Base-by-base conservation (phyloP, 1,140 invertebrate genomes). In the Eupristina koningsbergeri region DNA sequence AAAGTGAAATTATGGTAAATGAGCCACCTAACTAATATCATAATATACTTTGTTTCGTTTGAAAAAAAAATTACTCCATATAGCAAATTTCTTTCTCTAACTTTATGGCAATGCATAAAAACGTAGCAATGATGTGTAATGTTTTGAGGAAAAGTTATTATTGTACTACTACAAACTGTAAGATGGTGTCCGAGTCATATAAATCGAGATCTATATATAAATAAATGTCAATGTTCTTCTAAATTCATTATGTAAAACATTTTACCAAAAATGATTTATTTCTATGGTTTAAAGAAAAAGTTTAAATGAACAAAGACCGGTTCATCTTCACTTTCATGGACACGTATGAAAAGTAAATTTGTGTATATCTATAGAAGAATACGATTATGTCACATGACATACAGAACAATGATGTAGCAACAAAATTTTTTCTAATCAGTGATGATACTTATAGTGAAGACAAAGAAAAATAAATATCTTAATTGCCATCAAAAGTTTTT, bases 361-460 rank as follows among this genome's bases (percentile, higher is more conserved):
- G 13, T 13, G 17, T 50, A 50, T n/a, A n/a, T n/a, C n/a, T n/a
- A n/a, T n/a, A 64, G 22, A 53, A 45, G 2, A n/a, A 45, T 61
- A 78, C 36, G n/a, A 29, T 9, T 45, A 26, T 31, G 53, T 78
- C 36, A 39, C 26, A 8, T 58, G 29, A 22, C 19, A 8, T 0
- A 50, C n/a, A n/a, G 53, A 58, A 58, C 53, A 58, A 76, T 76
- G 31, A 64, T 69, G 29, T 45, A 22, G 78, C n/a, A 80, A 71
- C n/a, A 29, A 11, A 31, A 64, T 9, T 9, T 80, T 80, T 80
- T 80, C 64, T 69, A 80, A 80, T 69, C 53, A 22, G 11, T 29
- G 74, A 76, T 34, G 31, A 26, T 76, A 36, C 34, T 61, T 17
- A 7, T 36, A 22, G 61, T 39, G 17, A 61, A 8, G 41, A 19